A percentile compares a stretch with the other conserved stretches of the same genome.
Conservation (phyloP, 2,113 vertebrate genomes). For the Passer domesticus region DNA sequence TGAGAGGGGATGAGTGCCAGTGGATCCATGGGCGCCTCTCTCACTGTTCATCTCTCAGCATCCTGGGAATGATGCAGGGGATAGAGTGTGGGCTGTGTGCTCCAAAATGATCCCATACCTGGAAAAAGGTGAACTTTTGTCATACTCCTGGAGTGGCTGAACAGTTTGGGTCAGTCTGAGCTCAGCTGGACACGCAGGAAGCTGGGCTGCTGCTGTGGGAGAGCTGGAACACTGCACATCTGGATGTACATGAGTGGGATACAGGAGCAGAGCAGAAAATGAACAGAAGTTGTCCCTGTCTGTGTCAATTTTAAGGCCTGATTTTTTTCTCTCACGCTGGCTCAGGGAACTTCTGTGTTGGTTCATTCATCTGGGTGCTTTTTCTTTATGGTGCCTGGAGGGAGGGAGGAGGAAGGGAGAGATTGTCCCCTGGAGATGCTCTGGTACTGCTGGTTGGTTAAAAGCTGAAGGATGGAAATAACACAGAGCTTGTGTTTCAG, state of each 20-base stretch:
- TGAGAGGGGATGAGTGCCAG: background rate
- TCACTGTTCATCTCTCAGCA: background rate
- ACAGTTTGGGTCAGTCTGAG: background rate
- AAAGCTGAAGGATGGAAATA: background rate
- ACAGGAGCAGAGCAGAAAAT: background rate
- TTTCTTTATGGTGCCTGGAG: background rate
- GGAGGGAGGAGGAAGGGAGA: background rate
- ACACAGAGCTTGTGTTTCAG: background rate
- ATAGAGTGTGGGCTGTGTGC: no score
- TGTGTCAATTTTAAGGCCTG: background rate
- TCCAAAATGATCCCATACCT: background rate
- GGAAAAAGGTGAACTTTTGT: background rate
- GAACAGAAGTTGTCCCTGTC: background rate
- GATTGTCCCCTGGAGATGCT: background rate
- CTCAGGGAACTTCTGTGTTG: background rate
- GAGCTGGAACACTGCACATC: background rate
- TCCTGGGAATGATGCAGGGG: background rate
- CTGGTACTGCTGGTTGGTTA: background rate
- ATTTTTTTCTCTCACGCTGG: background rate
- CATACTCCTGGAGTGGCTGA: background rate
- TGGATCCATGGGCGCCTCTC: background rate
- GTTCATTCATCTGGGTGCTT: background rate
- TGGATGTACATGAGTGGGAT: background rate
- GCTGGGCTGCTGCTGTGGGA: background rate
- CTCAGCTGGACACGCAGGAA: background rate